Base-by-base conservation (phyloP, 1,140 invertebrate species). In the Choristoneura fumiferana region DNA sequence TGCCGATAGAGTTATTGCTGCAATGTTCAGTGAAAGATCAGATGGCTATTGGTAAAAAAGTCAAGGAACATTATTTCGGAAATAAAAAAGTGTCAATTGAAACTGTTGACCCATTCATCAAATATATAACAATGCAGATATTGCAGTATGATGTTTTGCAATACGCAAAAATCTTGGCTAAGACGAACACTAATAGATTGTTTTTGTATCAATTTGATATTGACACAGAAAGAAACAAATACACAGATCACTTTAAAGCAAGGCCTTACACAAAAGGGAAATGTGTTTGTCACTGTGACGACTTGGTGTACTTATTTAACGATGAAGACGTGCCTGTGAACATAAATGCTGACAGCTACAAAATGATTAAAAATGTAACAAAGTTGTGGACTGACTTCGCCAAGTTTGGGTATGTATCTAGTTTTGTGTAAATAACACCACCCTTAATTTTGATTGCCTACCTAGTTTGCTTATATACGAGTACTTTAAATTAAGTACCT, bases 301-400 rank as follows among this genome's bases (percentile, higher is more conserved):
- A 58, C 34, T 18, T 58, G 5, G 2, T 29, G 1, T 58, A 58
- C 34, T 35, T 58, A 8, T 58, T 58, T 22, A 33, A 33, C 12
- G 43, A 22, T 14, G 22, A 43, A 33, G 22, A 49, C 12, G 9
- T 58, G 6, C 39, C 22, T 22, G 17, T 15, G 2, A 29, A 15
- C 4, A 4, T 29, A 49, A 38, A 17, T 10, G 8, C 18, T n/a
- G n/a, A 58, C 8, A 45, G 38, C 45, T 45, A n/a, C 13, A 14
- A 34, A 36, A 15, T 35, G 17, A 49, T 58, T 9, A 22, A 49
- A 17, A 43, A 36, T 49, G 33, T 36, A 14, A 58, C 56, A 14
- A 49, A 38, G 15, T 49, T 58, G 34, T 58, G 56, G 56, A 58
- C 56, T 8, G 29, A 58, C 18, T 58, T 58, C 33, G 56, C 56